phyloP scores from a whole-genome alignment of 2,113 vertebrate genomes.

The Parus major region DNA sequence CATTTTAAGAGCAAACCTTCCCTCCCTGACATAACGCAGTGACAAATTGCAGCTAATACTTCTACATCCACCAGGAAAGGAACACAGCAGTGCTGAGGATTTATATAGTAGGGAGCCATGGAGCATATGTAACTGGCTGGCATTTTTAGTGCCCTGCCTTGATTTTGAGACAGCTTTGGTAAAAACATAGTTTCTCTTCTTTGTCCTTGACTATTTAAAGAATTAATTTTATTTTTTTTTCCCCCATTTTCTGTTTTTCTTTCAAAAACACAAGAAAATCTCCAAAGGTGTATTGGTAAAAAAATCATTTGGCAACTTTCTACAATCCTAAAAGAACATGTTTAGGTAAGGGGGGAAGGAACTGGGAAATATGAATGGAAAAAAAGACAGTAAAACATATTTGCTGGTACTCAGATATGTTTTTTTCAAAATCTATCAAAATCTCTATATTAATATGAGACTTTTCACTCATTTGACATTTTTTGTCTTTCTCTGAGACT shows the following conservation, averaged over 20 bases:
- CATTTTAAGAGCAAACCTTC: slow-evolving; percentile 52
- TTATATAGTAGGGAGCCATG: slow-evolving; percentile 8
- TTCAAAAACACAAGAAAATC: neutral
- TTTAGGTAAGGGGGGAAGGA: neutral
- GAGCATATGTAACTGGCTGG: slow-evolving; percentile 46
- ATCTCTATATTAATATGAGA: neutral
- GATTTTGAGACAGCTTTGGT: slow-evolving; percentile 25
- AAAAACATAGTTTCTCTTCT: neutral
- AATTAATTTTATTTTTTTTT: neutral
- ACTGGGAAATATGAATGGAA: neutral
- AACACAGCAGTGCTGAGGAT: neutral
- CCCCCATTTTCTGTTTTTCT: neutral
- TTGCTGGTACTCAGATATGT: neutral
- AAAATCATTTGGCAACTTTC: neutral
- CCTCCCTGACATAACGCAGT: slow-evolving; percentile 24
- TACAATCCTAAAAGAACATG: neutral
- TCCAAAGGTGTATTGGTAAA: neutral
- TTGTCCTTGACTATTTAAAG: slow-evolving; percentile 34
- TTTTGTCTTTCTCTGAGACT: neutral
- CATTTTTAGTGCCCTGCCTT: slow-evolving; percentile 56
- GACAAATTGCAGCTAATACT: slow-evolving; percentile 61
- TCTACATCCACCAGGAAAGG: neutral
- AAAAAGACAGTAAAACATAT: neutral
- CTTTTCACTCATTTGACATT: neutral
- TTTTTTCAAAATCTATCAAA: neutral